Conservation (phyloP, 2,888 invertebrate genomes). For the Azorinus chamasolen region DNA sequence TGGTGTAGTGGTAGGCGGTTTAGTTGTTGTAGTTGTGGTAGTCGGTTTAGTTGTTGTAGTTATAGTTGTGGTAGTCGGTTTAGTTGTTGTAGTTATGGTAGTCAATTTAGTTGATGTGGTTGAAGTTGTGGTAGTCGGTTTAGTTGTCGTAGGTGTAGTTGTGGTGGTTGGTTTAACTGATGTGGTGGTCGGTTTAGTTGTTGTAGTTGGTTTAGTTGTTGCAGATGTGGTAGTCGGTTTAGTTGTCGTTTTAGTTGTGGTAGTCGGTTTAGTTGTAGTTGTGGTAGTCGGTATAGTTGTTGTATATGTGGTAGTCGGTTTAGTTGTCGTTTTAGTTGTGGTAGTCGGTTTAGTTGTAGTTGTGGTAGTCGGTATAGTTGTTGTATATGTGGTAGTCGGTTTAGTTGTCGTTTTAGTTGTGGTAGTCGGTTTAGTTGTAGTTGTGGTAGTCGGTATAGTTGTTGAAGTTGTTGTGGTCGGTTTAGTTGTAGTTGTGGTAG, state of each 20-base stretch:
- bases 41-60: constrained; percentile 19
- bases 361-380: not conserved
- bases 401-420: not conserved
- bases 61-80: constrained; percentile 1
- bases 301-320: constrained; percentile 1
- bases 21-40: constrained; percentile 4
- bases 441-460: constrained; percentile 5
- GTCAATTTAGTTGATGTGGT: constrained; percentile 2
- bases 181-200: constrained; percentile 11
- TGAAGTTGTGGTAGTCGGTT: constrained; percentile 10
- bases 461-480: constrained; percentile 22
- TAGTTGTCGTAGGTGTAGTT: constrained; percentile 6
- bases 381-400: not conserved
- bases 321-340: constrained; percentile 11
- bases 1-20: constrained; percentile 9
- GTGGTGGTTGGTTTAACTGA: constrained; percentile 17
- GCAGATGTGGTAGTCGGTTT: constrained; percentile 1
- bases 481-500: constrained; percentile 3
- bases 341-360: constrained; percentile 1
- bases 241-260: constrained; percentile 11
- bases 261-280: constrained; percentile 11
- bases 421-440: not conserved
- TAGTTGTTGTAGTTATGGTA: constrained; percentile 3
- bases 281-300: constrained; percentile 26
- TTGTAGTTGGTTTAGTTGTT: constrained; percentile 16